These are phyloP conservation scores for Trichomycterus rosablanca DNA, from an alignment of 2,113 vertebrate genomes.

Conservation along the genomic window DNA sequence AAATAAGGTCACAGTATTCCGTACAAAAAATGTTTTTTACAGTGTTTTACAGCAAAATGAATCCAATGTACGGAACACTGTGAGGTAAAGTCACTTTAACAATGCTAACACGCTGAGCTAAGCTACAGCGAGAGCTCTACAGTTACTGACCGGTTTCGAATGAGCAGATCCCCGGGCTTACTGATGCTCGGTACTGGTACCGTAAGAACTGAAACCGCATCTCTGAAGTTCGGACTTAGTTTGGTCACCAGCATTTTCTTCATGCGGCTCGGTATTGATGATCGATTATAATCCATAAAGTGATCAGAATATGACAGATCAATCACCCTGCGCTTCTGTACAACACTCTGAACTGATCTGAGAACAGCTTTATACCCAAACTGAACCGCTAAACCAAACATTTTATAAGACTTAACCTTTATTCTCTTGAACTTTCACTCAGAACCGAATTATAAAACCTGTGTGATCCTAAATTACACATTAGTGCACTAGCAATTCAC, in stretches of 20 bases:
- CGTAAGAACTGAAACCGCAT: conserved; percentile 74
- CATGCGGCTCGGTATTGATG: conserved; percentile 81
- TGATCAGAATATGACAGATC: conserved; percentile 87
- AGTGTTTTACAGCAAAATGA: too few relatives aligned
- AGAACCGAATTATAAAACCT: not conserved
- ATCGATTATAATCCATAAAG: conserved; percentile 90
- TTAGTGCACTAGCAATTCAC: too few relatives aligned
- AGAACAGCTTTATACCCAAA: not conserved
- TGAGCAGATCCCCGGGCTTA: conserved; percentile 78
- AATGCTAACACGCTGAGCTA: not conserved
- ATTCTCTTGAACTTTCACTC: not conserved
- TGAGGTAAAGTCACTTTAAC: too few relatives aligned
- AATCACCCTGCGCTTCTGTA: conserved; percentile 71
- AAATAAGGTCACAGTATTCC: too few relatives aligned
- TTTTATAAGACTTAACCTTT: not conserved
- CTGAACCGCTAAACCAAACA: not conserved
- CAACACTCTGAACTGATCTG: conserved; percentile 36
- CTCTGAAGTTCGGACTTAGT: conserved; percentile 80
- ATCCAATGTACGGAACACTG: too few relatives aligned
- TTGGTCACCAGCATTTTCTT: conserved; percentile 83
- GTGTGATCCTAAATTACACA: not conserved
- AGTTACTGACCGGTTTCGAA: conserved; percentile 88
- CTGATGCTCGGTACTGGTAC: conserved; percentile 80
- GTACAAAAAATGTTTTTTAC: too few relatives aligned
- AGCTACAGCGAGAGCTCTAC: not conserved